Evolutionary conservation across 1,140 invertebrate genomes (phyloP), one percentile per base, ranked within the genome.

Genomic region (Papilio xuthus): DNA sequence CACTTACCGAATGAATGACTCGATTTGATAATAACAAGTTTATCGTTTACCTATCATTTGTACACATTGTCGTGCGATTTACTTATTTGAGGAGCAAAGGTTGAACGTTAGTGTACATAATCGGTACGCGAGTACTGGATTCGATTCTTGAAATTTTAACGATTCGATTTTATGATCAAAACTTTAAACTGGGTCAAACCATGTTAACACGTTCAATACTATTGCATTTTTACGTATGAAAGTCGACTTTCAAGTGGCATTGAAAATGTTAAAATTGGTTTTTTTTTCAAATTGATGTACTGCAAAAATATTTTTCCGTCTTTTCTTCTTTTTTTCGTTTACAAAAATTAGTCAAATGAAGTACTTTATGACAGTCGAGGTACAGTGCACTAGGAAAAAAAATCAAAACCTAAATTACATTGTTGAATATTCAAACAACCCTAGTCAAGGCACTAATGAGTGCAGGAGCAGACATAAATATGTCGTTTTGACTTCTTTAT

Each of bases 401-500:
- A 10, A 15, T 28, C 9, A 3, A 18, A 67, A 32, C 0, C 18
- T 7, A 70, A 41, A 15, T n/a, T 20, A 23, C 23, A 23, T 20
- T 32, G 20, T 42, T 42, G 18, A 42, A 20, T 71, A 37, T 37
- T 37, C 15, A 9, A 63, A 41, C 74, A 76, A 76, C 74, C 74
- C 74, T 76, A 79, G 73, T 56, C 82, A 81, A 79, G 81, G 13
- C 26, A 79, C 81, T 85, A 88, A 80, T 80, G 82, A 82, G 80
- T 84, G 84, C 87, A 85, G 82, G 78, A 77, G 77, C 80, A 71
- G 80, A 81, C 82, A 83, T 86, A 86, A 90, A 90, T 87, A 91
- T 83, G 85, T 88, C 84, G 80, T 84, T 87, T 86, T 86, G 88
- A 88, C 88, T 88, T 86, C 88, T 89, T 89, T 89, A 88, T 88